A percentile compares a stretch with the other conserved stretches of the same genome.
These are phyloP conservation scores for Yponomeuta malinellus DNA, from an alignment of 2,888 invertebrate genomes.

Conservation along the genomic window DNA sequence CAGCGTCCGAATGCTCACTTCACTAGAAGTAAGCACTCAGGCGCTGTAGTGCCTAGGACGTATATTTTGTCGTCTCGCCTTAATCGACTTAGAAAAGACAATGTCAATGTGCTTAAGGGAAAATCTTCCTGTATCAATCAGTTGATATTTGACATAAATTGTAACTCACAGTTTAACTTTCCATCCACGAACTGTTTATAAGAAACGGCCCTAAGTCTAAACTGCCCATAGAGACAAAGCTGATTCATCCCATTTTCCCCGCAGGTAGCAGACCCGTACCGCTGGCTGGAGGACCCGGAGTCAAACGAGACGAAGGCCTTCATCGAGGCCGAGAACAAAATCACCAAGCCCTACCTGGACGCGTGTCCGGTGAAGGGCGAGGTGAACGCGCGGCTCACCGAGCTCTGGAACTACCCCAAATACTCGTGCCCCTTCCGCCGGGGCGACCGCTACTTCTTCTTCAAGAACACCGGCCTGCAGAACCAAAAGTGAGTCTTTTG, in stretches of 20 bases:
- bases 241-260: not conserved
- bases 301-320: conserved; percentile 92
- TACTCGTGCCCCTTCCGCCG: conserved; percentile 90
- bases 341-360: conserved; percentile 90
- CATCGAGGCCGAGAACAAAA: conserved; percentile 92
- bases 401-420: conserved; percentile 98
- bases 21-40: no score
- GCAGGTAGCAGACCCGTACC: conserved; percentile 92
- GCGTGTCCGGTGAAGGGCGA: conserved; percentile 82
- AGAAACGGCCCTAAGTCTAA: not conserved
- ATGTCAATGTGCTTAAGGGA: not conserved
- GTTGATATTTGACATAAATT: no score
- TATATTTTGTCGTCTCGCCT: no score
- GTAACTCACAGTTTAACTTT: not conserved
- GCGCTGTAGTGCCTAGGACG: no score
- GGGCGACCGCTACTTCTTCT: conserved; percentile 92
- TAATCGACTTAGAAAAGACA: no score
- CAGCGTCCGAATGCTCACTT: no score
- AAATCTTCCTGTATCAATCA: not conserved
- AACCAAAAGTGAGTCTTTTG: conserved; percentile 87
- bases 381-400: conserved; percentile 87
- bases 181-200: not conserved
- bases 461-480: conserved; percentile 95
- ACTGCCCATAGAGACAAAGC: no score
- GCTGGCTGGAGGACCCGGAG: conserved; percentile 98